Conservation (phyloP, 2,113 vertebrate genomes). For the Bubo bubo region DNA sequence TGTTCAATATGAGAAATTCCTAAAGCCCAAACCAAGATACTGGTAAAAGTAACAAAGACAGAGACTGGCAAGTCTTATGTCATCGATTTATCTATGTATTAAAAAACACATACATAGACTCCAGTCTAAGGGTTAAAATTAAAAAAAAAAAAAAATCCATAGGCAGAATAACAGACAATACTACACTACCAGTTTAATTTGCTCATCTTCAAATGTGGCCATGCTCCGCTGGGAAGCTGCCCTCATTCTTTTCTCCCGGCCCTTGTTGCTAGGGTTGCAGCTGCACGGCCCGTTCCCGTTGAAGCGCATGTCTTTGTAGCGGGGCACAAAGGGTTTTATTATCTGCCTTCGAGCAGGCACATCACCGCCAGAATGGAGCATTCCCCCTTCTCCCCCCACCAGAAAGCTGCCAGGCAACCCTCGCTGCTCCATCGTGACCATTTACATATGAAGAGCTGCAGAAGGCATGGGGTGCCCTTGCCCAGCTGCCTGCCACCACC, state of each 20-base stretch:
- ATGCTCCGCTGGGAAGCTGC: conserved; percentile 55
- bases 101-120: fast-evolving
- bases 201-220: conserved; percentile 33
- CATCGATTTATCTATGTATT: background rate
- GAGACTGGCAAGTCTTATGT: background rate
- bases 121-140: background rate
- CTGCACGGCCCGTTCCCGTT: conserved; percentile 64
- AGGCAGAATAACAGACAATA: background rate
- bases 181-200: conserved; percentile 11
- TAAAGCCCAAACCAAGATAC: background rate
- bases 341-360: conserved; percentile 52
- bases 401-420: background rate
- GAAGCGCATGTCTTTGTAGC: conserved; percentile 56
- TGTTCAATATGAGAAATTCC: background rate
- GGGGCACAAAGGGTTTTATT: conserved; percentile 75
- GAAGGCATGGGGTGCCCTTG: background rate
- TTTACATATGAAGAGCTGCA: background rate
- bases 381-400: background rate
- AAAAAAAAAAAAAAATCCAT: too few relatives aligned
- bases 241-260: conserved; percentile 70
- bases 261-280: conserved; percentile 78
- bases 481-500: background rate
- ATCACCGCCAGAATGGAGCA: conserved; percentile 21
- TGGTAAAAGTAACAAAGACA: background rate
- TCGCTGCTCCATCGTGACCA: background rate